Conservation (phyloP, 2,113 vertebrate species). For the Amphiprion ocellaris region DNA sequence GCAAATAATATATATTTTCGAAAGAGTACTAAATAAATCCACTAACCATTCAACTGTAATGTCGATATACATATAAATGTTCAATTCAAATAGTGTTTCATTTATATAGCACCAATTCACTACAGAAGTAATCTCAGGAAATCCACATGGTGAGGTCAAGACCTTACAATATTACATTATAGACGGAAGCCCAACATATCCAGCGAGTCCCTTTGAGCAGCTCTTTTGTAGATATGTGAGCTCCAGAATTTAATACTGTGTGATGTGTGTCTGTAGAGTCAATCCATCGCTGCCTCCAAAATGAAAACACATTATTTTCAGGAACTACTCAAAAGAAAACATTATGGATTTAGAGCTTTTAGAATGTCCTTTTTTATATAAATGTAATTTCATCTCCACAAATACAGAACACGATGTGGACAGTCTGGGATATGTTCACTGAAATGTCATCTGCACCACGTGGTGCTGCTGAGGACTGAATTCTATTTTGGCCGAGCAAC, state of each 20-base stretch:
- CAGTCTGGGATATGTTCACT: slow-evolving; percentile 47
- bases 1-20: no score
- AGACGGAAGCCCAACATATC: no score
- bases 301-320: neutral
- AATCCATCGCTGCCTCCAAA: neutral
- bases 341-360: neutral
- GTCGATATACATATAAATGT: neutral
- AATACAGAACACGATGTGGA: slow-evolving; percentile 14
- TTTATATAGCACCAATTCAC: no score
- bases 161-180: no score
- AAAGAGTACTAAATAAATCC: neutral
- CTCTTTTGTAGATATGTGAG: neutral
- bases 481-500: slow-evolving; percentile 69
- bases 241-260: neutral
- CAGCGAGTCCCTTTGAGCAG: no score
- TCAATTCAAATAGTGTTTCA: no score
- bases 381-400: neutral
- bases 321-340: neutral
- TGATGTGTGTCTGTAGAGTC: neutral
- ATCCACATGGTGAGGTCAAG: no score
- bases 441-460: slow-evolving; percentile 48
- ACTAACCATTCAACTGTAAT: no score
- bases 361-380: neutral
- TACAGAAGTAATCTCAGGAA: no score
- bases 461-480: slow-evolving; percentile 25